These are phyloP conservation scores for Polydrusus tereticollis DNA, from an alignment of 2,888 invertebrate genomes.

Conservation along the genomic window DNA sequence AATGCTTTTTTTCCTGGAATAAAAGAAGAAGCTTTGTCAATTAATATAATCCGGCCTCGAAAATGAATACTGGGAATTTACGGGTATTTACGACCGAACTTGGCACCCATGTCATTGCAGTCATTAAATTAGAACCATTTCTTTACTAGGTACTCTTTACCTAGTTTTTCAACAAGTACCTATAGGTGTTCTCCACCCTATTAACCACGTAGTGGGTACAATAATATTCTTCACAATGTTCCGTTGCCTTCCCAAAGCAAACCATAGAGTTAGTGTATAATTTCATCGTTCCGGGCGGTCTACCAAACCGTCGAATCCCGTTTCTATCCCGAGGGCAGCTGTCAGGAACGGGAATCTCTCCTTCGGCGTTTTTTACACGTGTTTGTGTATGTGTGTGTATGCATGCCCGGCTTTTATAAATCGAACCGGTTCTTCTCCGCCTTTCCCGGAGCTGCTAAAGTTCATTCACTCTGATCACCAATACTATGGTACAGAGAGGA, in stretches of 20 bases:
- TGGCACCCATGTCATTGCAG: too few species aligned
- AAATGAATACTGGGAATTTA: too few species aligned
- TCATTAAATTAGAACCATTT: too few species aligned
- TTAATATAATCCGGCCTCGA: too few species aligned
- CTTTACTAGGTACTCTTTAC: too few species aligned
- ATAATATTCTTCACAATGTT: background rate
- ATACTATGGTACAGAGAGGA: conserved; percentile 1
- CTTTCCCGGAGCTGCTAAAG: conserved; percentile 23
- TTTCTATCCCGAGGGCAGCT: conserved; percentile 26
- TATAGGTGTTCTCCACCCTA: too few species aligned
- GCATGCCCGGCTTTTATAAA: conserved; percentile 23
- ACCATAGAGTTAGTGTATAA: conserved; percentile 7
- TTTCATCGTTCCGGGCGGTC: conserved; percentile 1
- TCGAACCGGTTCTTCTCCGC: conserved; percentile 31
- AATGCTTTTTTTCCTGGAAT: too few species aligned
- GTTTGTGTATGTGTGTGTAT: conserved; percentile 15
- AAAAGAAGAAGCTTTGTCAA: too few species aligned
- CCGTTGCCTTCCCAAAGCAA: background rate
- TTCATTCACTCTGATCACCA: conserved; percentile 22
- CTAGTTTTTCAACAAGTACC: too few species aligned
- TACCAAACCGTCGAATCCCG: conserved; percentile 22
- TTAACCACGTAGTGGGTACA: too few species aligned
- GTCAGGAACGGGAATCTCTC: conserved; percentile 26
- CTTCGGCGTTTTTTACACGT: conserved; percentile 23
- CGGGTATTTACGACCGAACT: too few species aligned